Conservation (phyloP, 2,797 vertebrate genomes). For the Lycodopsis pacificus region DNA sequence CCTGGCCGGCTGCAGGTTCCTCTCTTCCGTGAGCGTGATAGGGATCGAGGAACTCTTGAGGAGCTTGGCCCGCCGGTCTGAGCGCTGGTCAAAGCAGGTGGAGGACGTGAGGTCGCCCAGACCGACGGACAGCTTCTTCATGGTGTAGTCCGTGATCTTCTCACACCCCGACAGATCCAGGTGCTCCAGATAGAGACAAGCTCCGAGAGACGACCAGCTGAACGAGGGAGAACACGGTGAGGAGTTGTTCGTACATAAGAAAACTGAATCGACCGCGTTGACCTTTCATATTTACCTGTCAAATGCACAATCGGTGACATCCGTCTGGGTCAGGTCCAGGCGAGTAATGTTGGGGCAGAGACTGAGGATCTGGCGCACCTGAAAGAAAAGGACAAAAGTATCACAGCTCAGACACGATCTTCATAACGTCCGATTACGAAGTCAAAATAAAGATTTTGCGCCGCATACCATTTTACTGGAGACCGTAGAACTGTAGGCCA, state of each 20-base stretch:
- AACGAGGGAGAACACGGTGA: neutral
- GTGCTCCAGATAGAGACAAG: conserved; percentile 89
- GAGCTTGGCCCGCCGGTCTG: conserved; percentile 82
- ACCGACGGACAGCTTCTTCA: conserved; percentile 91
- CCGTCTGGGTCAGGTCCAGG: conserved; percentile 96
- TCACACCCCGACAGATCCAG: conserved; percentile 98
- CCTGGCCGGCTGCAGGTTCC: conserved; percentile 57
- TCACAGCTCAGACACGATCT: neutral
- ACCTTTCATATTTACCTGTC: conserved; percentile 86
- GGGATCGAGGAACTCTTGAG: conserved; percentile 72
- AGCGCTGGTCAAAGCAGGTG: conserved; percentile 76
- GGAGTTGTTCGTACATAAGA: neutral
- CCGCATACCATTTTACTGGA: conserved; percentile 95
- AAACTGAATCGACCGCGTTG: too few relatives aligned
- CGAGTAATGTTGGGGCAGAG: conserved; percentile 94
- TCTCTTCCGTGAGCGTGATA: conserved; percentile 80
- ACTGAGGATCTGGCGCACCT: conserved; percentile 95
- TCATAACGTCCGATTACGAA: neutral
- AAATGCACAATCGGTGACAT: conserved; percentile 94
- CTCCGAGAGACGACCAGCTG: conserved; percentile 91
- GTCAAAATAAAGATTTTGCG: neutral
- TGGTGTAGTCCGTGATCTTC: conserved; percentile 91
- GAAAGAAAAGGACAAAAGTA: conserved; percentile 12
- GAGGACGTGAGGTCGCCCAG: conserved; percentile 86
- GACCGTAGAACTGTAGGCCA: conserved; percentile 94